phyloP scores from a whole-genome alignment of 1,140 invertebrate species.

The Oncopodura yosiiana region DNA sequence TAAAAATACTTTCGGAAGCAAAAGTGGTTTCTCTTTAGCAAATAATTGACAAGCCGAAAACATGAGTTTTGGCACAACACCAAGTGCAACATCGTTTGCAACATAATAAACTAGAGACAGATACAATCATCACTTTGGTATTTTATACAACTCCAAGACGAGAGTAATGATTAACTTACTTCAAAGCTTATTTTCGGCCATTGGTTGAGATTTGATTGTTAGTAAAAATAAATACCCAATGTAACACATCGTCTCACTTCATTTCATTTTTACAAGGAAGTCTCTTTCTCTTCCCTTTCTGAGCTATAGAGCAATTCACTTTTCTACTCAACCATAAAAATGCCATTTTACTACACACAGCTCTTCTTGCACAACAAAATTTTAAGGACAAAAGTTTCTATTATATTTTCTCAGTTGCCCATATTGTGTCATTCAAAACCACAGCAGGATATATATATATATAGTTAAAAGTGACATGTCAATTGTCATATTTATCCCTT shows the following conservation, averaged over 20 bases:
- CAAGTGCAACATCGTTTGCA: slow-evolving; percentile 17
- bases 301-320: slow-evolving; percentile 15
- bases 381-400: slow-evolving; percentile 5
- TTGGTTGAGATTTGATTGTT: background rate
- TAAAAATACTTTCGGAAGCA: background rate
- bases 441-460: no score
- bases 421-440: no score
- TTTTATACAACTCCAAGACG: background rate
- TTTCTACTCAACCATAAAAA: slow-evolving; percentile 23
- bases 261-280: background rate
- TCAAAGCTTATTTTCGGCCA: background rate
- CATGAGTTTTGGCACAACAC: slow-evolving; percentile 5
- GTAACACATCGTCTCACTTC: background rate
- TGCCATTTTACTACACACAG: no score
- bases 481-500: no score
- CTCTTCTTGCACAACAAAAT: no score
- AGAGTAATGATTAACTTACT: background rate
- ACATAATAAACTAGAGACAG: background rate
- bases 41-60: slow-evolving; percentile 11
- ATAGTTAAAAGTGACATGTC: no score
- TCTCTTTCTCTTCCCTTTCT: background rate
- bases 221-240: background rate
- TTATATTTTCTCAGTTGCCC: slow-evolving; percentile 16
- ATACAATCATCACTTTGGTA: slow-evolving; percentile 1
- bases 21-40: background rate